These are phyloP conservation scores for Agrotis segetum DNA, from an alignment of 2,888 invertebrate species.

Conservation along the genomic window DNA sequence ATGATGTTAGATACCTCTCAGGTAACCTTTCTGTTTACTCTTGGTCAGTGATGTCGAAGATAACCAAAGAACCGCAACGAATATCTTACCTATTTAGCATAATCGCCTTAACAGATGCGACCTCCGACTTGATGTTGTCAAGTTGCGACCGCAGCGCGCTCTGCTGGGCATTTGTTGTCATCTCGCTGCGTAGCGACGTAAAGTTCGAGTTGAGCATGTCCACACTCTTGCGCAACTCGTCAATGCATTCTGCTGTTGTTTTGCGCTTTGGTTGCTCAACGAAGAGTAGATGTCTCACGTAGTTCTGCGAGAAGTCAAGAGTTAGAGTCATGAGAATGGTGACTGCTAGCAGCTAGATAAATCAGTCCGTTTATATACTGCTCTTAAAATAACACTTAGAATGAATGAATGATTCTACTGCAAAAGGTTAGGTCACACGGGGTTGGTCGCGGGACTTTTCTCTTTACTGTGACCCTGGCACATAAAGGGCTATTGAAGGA, in stretches of 20 bases:
- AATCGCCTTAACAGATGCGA: slow-evolving; percentile 94
- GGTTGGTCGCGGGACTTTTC: no score
- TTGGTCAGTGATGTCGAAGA: not conserved
- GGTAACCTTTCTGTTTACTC: not conserved
- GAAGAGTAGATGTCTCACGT: slow-evolving; percentile 90
- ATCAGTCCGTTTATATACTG: no score
- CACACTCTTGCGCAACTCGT: slow-evolving; percentile 93
- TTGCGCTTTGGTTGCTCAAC: slow-evolving; percentile 92
- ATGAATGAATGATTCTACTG: no score
- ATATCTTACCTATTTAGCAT: slow-evolving; percentile 93
- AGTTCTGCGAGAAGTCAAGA: slow-evolving; percentile 74
- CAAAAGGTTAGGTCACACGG: no score
- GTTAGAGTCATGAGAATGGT: not conserved
- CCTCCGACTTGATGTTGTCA: slow-evolving; percentile 92
- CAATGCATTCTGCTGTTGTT: slow-evolving; percentile 92
- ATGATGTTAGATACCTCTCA: no score
- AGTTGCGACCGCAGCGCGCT: slow-evolving; percentile 91
- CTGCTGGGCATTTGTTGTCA: slow-evolving; percentile 89
- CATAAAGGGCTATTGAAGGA: no score
- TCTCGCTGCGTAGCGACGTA: slow-evolving; percentile 92
- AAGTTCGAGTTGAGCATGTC: slow-evolving; percentile 93
- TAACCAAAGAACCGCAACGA: no score
- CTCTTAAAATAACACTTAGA: no score
- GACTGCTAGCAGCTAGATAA: no score
- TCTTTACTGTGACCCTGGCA: no score